These are phyloP conservation scores for Turnix velox DNA, from an alignment of 2,113 vertebrate species.

Conservation along the genomic window DNA sequence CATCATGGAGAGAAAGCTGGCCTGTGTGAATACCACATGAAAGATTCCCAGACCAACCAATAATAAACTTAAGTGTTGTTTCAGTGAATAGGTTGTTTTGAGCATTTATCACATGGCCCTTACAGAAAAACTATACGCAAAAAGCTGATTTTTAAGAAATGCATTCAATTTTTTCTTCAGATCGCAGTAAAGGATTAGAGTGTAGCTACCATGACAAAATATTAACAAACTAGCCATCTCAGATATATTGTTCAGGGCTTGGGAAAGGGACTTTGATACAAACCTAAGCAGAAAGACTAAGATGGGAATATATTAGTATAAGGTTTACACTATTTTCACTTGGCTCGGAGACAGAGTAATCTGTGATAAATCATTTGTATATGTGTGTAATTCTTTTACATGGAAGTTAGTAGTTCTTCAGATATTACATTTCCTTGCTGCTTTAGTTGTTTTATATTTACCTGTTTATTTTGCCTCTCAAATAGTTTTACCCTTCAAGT, in stretches of 20 bases:
- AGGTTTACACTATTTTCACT: background rate
- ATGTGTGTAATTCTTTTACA: background rate
- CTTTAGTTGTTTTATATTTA: background rate
- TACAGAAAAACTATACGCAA: background rate
- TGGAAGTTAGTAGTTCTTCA: background rate
- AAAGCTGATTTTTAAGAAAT: background rate
- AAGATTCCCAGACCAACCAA: background rate
- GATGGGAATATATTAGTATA: background rate
- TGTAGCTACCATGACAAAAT: background rate
- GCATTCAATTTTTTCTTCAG: background rate
- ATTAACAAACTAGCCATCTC: background rate
- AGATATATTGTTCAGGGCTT: background rate
- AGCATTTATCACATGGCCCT: background rate
- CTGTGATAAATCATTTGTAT: background rate
- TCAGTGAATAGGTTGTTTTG: background rate
- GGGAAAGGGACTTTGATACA: background rate
- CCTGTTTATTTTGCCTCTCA: background rate
- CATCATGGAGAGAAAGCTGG: background rate
- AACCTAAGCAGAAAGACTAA: background rate
- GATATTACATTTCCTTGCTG: background rate
- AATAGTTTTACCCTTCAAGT: background rate
- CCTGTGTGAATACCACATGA: background rate
- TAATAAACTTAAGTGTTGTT: background rate
- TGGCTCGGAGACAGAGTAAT: background rate
- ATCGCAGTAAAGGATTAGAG: background rate